These are phyloP conservation scores for Tenebrosternarchus preto DNA, from an alignment of 2,113 vertebrate species.

Conservation along the genomic window DNA sequence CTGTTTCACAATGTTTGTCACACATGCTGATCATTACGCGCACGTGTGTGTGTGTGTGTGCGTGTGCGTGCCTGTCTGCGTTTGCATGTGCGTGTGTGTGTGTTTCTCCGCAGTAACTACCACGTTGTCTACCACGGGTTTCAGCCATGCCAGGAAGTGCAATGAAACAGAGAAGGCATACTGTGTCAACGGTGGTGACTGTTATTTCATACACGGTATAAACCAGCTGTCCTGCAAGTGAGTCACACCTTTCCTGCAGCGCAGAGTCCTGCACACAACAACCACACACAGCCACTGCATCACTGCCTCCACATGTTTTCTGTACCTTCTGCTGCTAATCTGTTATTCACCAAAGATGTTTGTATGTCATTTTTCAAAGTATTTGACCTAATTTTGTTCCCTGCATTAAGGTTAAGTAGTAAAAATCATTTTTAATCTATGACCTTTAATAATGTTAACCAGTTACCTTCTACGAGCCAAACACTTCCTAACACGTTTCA, in stretches of 20 bases:
- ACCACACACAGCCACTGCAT: neutral
- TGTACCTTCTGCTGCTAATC: neutral
- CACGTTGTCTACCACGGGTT: conserved; percentile 87
- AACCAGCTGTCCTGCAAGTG: conserved; percentile 98
- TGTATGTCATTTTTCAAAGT: neutral
- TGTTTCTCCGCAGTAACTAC: conserved; percentile 77
- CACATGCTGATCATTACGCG: conserved; percentile 18
- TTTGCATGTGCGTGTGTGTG: conserved; percentile 24
- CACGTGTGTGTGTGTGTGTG: neutral
- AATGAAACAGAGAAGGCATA: conserved; percentile 94
- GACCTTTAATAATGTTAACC: neutral
- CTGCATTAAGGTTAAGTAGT: neutral
- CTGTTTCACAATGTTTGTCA: conserved; percentile 30
- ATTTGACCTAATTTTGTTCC: neutral
- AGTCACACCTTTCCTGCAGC: conserved; percentile 69
- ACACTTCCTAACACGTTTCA: neutral
- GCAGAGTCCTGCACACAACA: neutral
- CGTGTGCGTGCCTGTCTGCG: conserved; percentile 5
- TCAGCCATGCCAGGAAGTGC: conserved; percentile 91
- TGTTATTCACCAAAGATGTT: neutral
- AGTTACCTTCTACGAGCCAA: neutral
- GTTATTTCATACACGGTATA: conserved; percentile 98
- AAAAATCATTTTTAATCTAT: no score
- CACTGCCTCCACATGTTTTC: neutral
- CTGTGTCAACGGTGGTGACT: conserved; percentile 95